Evolutionary conservation across 2,888 invertebrate genomes (phyloP).

Genomic region (Apocheima hispidaria): DNA sequence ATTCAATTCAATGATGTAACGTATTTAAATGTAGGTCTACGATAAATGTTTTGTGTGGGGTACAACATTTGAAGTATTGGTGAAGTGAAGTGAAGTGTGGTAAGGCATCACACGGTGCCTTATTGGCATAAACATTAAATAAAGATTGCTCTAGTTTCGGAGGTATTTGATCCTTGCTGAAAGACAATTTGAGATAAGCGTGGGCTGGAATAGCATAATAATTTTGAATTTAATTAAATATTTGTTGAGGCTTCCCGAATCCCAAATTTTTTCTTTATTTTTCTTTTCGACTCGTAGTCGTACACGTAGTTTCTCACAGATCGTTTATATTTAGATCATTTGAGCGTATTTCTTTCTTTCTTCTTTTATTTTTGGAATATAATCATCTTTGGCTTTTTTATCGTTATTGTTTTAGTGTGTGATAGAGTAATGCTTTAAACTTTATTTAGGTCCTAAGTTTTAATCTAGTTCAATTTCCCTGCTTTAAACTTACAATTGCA

Average conservation of each 20-base stretch:
- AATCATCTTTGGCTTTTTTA: too few relatives aligned
- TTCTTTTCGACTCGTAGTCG: not conserved
- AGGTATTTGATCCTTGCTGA: slow-evolving; percentile 6
- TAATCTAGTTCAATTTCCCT: too few relatives aligned
- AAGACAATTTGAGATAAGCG: not conserved
- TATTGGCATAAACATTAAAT: not conserved
- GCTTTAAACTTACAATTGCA: too few relatives aligned
- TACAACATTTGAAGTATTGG: not conserved
- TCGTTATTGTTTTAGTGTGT: too few relatives aligned
- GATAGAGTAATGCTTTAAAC: too few relatives aligned
- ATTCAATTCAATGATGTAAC: too few relatives aligned
- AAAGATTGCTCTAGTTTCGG: slow-evolving; percentile 12
- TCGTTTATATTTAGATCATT: not conserved
- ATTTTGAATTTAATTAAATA: not conserved
- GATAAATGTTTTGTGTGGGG: not conserved
- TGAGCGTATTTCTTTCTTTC: not conserved
- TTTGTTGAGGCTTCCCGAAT: slow-evolving; percentile 5
- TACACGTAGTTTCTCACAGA: not conserved
- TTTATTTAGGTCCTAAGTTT: too few relatives aligned
- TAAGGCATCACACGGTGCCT: too few relatives aligned
- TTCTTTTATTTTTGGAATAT: too few relatives aligned
- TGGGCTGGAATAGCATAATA: not conserved
- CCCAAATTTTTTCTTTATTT: not conserved
- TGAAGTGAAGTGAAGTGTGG: too few relatives aligned
- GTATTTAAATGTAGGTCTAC: too few relatives aligned